Percentiles rank a stretch among this genome's conserved stretches.
These are phyloP conservation scores for Prosopocoilus inquinatus DNA, from an alignment of 2,888 invertebrate species.

Conservation along the genomic window DNA sequence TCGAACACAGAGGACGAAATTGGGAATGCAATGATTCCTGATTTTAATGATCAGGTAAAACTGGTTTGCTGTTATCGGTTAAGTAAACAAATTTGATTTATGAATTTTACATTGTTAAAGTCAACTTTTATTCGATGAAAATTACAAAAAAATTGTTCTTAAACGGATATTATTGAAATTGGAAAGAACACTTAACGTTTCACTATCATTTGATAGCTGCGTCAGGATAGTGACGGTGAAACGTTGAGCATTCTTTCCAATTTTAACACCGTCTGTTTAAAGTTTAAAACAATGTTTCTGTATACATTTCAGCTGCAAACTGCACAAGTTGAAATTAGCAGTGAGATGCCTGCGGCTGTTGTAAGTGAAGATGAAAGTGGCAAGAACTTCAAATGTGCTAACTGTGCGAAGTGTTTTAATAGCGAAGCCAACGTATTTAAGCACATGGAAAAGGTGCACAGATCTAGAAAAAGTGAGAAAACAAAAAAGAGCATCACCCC, in stretches of 20 bases:
- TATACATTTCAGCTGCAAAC: constrained; percentile 6
- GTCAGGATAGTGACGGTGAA: no score
- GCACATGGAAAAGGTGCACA: constrained; percentile 19
- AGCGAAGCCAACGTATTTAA: constrained; percentile 13
- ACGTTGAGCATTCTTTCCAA: no score
- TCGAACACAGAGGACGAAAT: constrained; percentile 3
- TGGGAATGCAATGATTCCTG: constrained; percentile 5
- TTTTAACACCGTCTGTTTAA: no score
- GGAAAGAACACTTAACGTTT: no score
- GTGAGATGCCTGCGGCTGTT: constrained; percentile 4
- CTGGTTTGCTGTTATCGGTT: not conserved
- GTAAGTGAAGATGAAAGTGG: not conserved
- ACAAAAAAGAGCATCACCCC: not conserved
- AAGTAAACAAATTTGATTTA: not conserved
- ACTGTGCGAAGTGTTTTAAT: constrained; percentile 23
- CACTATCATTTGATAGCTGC: no score
- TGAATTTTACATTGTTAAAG: no score
- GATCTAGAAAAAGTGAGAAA: constrained; percentile 33
- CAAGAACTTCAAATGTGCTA: constrained; percentile 12
- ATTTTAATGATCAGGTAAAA: constrained; percentile 14
- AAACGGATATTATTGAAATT: no score
- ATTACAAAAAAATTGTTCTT: no score
- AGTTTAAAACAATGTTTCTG: no score
- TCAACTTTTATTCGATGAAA: no score
- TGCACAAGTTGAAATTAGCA: constrained; percentile 10